Conservation (phyloP, 2,113 vertebrate genomes). For the Sitta europaea region DNA sequence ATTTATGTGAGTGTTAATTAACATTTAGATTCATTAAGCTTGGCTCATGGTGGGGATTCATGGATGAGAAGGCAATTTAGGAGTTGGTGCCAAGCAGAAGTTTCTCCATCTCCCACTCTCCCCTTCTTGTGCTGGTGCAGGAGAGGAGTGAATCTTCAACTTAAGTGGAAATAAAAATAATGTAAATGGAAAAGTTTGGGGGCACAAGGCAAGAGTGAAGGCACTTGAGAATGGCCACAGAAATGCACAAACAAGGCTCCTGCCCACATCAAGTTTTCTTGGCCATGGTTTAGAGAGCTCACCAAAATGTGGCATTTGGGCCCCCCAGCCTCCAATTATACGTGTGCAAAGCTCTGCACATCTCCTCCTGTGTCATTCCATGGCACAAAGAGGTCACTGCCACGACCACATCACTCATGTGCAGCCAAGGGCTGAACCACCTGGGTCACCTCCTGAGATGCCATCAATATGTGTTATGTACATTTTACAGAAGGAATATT, state of each 20-base stretch:
- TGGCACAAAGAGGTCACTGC: neutral
- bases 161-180: neutral
- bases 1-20: conserved; percentile 15
- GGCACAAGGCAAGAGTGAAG: neutral
- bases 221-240: accelerated
- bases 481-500: conserved; percentile 5
- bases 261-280: neutral
- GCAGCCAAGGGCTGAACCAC: conserved; percentile 4
- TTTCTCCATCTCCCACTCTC: neutral
- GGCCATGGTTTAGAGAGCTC: neutral
- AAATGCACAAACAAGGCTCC: accelerated
- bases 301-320: neutral
- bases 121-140: neutral
- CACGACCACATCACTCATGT: neutral
- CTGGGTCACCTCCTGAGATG: neutral
- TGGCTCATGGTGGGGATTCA: neutral
- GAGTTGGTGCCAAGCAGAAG: neutral
- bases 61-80: neutral
- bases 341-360: neutral
- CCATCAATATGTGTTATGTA: neutral
- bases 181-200: neutral
- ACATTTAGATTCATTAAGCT: conserved; percentile 22
- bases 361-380: neutral
- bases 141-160: neutral
- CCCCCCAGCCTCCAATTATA: neutral